Base-by-base conservation (phyloP, 2,888 invertebrate species). In the Cephus pygmeus region DNA sequence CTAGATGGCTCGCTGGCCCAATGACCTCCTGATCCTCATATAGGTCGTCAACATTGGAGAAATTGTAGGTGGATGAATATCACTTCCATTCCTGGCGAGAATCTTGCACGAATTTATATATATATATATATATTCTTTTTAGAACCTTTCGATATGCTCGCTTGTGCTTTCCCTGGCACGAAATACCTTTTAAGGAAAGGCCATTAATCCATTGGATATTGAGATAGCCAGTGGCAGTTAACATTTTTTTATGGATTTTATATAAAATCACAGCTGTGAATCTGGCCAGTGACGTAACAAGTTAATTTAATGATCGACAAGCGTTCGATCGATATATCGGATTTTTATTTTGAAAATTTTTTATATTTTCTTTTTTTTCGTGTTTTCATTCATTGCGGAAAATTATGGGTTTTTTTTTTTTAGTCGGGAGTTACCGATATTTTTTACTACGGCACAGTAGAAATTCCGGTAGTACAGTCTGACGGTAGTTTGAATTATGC, bases 11-110 rank as follows among this genome's bases (percentile, higher is more conserved):
- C 12, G 34, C 71, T 79, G 79, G 83, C 85, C 85, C 81, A 85
- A 83, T 86, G 84, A 86, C 84, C 86, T 80, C 81, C 69, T 81
- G 83, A 56, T 56, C 56, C 81, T 83, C 87, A 88, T 87, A 86
- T 88, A 87, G 88, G 89, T 87, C 88, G 85, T 81, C 81, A 80
- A 82, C 81, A 76, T 79, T 76, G 84, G 85, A 85, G 88, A 88
- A 87, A 88, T 87, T 87, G 86, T 86, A 82, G 83, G 82, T 83
- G 84, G 83, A 82, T 76, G 81, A 75, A 79, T 81, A 40, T 56
- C 56, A 56, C 56, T 56, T 56, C 56, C 71, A 33, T 71, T 71
- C 31, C 71, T 34, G 34, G 23, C 71, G 30, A 30, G 71, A 71
- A 33, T 34, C 74, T 34, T n/a, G 74, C 35, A 34, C 34, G 33